Percentiles rank a stretch among this genome's conserved stretches.
Evolutionary conservation across 2,797 vertebrate genomes (phyloP).

Genomic region (Pelobates cultripes): DNA sequence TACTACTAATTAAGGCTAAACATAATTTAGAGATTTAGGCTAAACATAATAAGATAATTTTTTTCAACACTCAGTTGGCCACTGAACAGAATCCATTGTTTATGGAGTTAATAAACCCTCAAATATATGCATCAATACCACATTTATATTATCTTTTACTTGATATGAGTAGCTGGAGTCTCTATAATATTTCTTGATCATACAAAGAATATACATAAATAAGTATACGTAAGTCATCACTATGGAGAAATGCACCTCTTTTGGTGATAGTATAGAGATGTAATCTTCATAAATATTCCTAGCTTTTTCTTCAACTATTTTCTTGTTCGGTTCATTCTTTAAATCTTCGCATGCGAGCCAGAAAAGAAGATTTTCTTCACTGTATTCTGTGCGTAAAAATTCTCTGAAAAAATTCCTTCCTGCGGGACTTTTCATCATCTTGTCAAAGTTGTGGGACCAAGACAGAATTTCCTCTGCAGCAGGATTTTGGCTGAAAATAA

Average conservation of each 20-base stretch:
- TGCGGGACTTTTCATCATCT: conserved; percentile 92
- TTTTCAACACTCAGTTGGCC: too few species aligned
- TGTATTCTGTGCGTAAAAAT: conserved; percentile 96
- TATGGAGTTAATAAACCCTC: too few species aligned
- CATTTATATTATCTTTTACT: too few species aligned
- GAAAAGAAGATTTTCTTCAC: conserved; percentile 98
- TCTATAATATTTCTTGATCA: too few species aligned
- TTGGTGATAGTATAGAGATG: conserved; percentile 97
- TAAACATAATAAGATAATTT: too few species aligned
- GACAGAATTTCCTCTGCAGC: conserved; percentile 90
- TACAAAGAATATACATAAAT: neutral
- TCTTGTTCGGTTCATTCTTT: conserved; percentile 87
- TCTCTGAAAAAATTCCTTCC: conserved; percentile 92
- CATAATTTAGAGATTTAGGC: too few species aligned
- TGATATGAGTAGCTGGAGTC: too few species aligned
- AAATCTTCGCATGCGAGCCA: conserved; percentile 97
- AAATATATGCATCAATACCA: too few species aligned
- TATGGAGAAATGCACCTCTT: conserved; percentile 81
- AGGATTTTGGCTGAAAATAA: conserved; percentile 76
- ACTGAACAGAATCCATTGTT: too few species aligned
- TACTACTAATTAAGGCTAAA: too few species aligned
- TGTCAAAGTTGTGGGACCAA: conserved; percentile 97
- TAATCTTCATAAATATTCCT: conserved; percentile 98
- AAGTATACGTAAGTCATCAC: neutral
- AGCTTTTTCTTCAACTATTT: conserved; percentile 88